Conservation (phyloP, 2,797 vertebrate species). For the Fistularia tabacaria region DNA sequence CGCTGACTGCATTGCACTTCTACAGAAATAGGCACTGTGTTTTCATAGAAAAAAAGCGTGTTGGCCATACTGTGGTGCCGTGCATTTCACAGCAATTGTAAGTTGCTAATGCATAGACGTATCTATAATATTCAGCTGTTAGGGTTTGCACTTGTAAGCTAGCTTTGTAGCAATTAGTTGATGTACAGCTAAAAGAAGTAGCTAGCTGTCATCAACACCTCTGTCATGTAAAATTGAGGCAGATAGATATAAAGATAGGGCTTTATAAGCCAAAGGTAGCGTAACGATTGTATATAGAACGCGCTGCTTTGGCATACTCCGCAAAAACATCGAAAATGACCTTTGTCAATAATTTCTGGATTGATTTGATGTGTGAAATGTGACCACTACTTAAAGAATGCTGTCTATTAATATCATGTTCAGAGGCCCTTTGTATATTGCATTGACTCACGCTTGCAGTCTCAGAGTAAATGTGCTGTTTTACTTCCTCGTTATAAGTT, state of each 20-base stretch:
- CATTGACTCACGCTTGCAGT: neutral
- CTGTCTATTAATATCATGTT: no score
- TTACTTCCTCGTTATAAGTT: neutral
- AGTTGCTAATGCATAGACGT: no score
- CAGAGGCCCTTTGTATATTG: neutral
- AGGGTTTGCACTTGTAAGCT: slow-evolving; percentile 27
- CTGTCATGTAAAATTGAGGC: no score
- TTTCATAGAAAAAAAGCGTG: slow-evolving; percentile 2
- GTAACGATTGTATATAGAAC: neutral
- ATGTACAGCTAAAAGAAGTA: slow-evolving; percentile 35
- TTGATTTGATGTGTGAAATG: neutral
- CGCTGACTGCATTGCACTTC: slow-evolving; percentile 47
- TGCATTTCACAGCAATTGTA: neutral
- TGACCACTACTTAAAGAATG: no score
- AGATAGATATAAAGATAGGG: no score
- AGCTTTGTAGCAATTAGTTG: slow-evolving; percentile 29
- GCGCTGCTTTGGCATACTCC: slow-evolving; percentile 22
- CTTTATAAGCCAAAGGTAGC: no score
- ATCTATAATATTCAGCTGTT: slow-evolving; percentile 6
- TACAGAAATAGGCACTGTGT: slow-evolving; percentile 2
- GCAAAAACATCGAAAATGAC: slow-evolving; percentile 6
- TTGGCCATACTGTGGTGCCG: neutral
- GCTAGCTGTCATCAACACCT: slow-evolving; percentile 18
- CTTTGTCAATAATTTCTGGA: slow-evolving; percentile 3
- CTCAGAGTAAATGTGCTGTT: neutral